Evolutionary conservation across 2,888 invertebrate species (phyloP).

Genomic region (Erebia ligea): DNA sequence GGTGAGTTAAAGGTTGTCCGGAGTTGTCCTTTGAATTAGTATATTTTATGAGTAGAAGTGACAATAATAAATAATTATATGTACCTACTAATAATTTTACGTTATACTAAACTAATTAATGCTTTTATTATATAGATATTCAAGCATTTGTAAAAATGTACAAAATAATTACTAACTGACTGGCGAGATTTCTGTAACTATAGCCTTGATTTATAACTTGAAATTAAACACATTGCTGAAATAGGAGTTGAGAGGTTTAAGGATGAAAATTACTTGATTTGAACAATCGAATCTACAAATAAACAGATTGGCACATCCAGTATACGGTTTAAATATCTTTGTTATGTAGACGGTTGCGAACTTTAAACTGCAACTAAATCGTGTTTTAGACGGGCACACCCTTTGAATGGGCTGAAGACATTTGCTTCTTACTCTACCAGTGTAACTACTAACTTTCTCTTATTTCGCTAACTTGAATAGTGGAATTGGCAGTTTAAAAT

Average conservation of each 20-base stretch:
- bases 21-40: conserved; percentile 20
- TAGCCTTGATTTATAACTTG: no score
- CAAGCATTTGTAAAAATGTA: no score
- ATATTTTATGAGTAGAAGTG: conserved; percentile 2
- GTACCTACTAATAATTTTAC: no score
- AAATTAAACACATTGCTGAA: no score
- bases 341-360: conserved; percentile 26
- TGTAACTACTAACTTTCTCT: conserved; percentile 45
- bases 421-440: conserved; percentile 44
- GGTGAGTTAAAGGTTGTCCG: conserved; percentile 7
- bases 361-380: conserved; percentile 45
- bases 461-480: conserved; percentile 41
- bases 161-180: no score
- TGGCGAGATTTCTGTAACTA: no score
- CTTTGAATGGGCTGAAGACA: conserved; percentile 43
- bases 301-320: neutral
- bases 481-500: conserved; percentile 46
- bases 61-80: neutral
- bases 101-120: no score
- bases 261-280: no score
- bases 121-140: no score
- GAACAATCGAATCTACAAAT: no score
- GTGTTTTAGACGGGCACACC: conserved; percentile 45
- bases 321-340: neutral
- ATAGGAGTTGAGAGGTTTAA: no score